Evolutionary conservation across 2,113 vertebrate species (phyloP).

Genomic region (Mormoops blainvillei): DNA sequence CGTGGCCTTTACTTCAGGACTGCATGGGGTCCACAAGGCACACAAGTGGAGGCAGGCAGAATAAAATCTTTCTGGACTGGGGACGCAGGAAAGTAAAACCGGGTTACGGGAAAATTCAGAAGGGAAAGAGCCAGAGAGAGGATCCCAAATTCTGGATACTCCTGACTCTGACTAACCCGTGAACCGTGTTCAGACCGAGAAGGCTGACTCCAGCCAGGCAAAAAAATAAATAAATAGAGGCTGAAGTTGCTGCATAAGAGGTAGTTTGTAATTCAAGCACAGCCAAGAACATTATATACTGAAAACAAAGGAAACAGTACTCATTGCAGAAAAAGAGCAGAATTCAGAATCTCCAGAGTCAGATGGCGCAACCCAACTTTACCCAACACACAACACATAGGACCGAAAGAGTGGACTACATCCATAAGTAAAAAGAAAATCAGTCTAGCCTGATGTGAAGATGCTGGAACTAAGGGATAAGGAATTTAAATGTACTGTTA

Average conservation of each 20-base stretch:
- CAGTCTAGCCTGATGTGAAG: neutral
- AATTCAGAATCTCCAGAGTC: neutral
- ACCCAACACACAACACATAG: neutral
- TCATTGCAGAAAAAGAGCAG: neutral
- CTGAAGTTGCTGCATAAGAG: neutral
- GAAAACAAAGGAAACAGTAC: neutral
- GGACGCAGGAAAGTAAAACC: neutral
- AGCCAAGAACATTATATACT: neutral
- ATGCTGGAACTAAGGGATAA: neutral
- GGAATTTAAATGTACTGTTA: neutral
- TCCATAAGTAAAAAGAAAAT: neutral
- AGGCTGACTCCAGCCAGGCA: neutral
- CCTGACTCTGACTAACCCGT: neutral
- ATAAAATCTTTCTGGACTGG: neutral
- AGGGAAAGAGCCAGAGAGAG: neutral
- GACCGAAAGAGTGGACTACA: neutral
- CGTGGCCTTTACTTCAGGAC: neutral
- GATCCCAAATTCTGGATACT: neutral
- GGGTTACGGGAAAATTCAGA: neutral
- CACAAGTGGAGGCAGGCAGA: neutral
- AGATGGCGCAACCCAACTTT: neutral
- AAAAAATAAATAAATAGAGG: neutral
- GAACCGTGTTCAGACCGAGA: neutral
- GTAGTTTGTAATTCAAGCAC: neutral
- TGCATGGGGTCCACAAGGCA: neutral